Percentiles rank a stretch among this genome's conserved stretches.
phyloP scores from a whole-genome alignment of 2,113 vertebrate genomes.

The Trochalopteron elliotii region DNA sequence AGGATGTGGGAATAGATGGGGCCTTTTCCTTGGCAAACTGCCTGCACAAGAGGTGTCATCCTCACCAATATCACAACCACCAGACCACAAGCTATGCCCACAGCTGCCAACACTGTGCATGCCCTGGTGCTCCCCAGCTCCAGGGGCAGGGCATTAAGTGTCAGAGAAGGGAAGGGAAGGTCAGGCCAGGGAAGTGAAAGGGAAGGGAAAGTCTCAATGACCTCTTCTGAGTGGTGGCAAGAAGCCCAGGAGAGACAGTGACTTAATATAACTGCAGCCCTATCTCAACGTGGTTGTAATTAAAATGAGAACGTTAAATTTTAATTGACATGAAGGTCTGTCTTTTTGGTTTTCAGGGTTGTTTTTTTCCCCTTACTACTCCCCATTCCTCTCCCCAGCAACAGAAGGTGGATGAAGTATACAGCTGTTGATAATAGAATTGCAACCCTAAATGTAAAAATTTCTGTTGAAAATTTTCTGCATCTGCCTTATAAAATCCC shows the following conservation, averaged over 20 bases:
- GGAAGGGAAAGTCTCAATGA: background rate
- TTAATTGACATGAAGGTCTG: background rate
- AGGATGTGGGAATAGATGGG: background rate
- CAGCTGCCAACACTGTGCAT: background rate
- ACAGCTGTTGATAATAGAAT: background rate
- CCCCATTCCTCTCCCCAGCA: background rate
- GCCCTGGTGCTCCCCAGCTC: background rate
- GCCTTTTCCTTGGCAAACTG: background rate
- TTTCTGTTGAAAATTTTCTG: background rate
- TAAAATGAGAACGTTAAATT: background rate
- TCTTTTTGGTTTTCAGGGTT: background rate
- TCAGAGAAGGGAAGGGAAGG: background rate
- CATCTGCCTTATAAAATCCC: background rate
- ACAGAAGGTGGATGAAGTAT: background rate
- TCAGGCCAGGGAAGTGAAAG: background rate
- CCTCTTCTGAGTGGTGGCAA: background rate
- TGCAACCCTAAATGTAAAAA: background rate
- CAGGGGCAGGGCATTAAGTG: background rate
- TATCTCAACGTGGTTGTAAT: background rate
- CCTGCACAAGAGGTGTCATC: background rate
- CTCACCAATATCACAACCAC: background rate
- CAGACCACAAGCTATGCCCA: background rate
- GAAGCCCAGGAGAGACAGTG: background rate
- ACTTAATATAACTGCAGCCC: background rate
- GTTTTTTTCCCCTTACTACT: background rate